Base-by-base conservation (phyloP, 2,797 vertebrate species). In the Alauda arvensis region DNA sequence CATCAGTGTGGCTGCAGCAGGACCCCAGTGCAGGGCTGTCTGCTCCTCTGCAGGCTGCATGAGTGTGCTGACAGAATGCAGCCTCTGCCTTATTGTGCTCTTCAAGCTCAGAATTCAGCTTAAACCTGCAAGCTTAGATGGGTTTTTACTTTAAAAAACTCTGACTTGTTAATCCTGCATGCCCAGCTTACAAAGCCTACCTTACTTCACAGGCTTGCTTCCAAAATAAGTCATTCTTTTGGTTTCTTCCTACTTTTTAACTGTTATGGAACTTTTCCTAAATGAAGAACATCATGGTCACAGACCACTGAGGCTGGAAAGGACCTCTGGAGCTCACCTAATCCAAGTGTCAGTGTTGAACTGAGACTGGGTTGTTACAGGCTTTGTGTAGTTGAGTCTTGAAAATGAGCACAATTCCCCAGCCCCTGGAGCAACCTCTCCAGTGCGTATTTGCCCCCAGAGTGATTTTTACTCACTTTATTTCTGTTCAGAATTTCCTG, bases 1-100 rank as follows among this genome's bases (percentile, higher is more conserved):
- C n/a, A 14, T 14, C 21, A 12, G 62, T 29, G 8, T 25, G 71
- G 6, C 24, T 17, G 20, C 6, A 18, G 61, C 69, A 31, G 37
- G 60, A 28, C 29, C 40, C 33, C 23, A 3, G 26, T 34, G 68
- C 39, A 60, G 68, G 4, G 23, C 19, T 53, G 56, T 45, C 48
- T 62, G 65, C 29, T 49, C 24, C 53, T 48, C 61, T 77, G 78
- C 55, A 37, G 3, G 6, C 66, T 63, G 21, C 49, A n/a, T 0
- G 0, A 0, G 1, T 42, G 24, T 34, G 62, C 31, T 65, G 70
- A 7, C 15, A 9, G 52, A 39, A 29, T 14, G 16, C 28, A 77
- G 48, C 52, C 34, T 68, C 55, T 71, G 48, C 55, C 51, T 77
- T 25, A 2, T 3, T 62, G 57, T 76, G 52, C 75, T 60, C 1